These are phyloP conservation scores for Electrophaes corylata DNA, from an alignment of 2,888 invertebrate species.

Conservation along the genomic window DNA sequence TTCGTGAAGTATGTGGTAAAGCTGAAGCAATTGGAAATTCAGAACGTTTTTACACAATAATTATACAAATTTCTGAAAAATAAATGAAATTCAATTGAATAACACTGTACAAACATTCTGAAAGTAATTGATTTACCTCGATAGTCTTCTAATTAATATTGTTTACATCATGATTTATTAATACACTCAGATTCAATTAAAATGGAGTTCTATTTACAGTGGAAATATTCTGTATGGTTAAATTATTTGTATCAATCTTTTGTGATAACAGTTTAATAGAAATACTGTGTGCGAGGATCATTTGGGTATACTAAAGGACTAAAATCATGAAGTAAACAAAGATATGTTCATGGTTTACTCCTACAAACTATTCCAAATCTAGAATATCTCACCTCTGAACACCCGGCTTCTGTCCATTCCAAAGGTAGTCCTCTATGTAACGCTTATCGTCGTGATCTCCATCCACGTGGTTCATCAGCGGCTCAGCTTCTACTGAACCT, in stretches of 20 bases:
- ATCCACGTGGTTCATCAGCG: conserved; percentile 88
- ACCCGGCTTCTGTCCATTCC: conserved; percentile 79
- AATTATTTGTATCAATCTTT: not conserved
- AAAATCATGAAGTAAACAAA: conserved; percentile 30
- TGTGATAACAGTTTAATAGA: not conserved
- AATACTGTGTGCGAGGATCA: not conserved
- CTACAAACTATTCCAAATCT: conserved; percentile 3
- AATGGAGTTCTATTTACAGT: not conserved
- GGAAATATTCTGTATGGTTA: not conserved
- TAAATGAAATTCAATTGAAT: conserved; percentile 19
- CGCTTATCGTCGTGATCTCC: conserved; percentile 80
- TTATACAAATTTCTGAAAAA: conserved; percentile 34
- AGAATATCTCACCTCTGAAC: conserved; percentile 68
- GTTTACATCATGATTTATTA: conserved; percentile 23
- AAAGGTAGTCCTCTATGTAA: conserved; percentile 79
- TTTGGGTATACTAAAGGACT: not conserved
- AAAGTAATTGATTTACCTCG: conserved; percentile 31
- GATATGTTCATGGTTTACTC: not conserved
- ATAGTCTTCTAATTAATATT: conserved; percentile 6
- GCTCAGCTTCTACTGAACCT: conserved; percentile 89
- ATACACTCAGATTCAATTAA: not conserved
- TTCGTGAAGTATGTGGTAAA: conserved; percentile 58
- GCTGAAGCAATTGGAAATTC: conserved; percentile 55
- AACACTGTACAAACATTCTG: conserved; percentile 33
- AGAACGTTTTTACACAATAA: conserved; percentile 49